phyloP scores from a whole-genome alignment of 1,140 invertebrate species.

The Drosophila gunungcola region DNA sequence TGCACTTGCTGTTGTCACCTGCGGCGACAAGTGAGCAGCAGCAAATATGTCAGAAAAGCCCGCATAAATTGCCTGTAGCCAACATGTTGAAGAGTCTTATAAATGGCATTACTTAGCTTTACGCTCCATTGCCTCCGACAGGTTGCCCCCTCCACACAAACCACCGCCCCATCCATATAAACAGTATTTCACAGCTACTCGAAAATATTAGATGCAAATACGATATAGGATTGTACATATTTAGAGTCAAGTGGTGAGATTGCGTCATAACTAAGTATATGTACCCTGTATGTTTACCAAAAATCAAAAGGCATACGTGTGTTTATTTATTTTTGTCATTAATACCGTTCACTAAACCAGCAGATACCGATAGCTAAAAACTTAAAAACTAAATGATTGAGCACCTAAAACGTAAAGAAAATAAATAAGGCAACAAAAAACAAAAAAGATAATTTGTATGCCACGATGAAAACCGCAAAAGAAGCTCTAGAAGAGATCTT shows the following conservation, averaged over 20 bases:
- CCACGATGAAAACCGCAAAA: slow-evolving; percentile 8
- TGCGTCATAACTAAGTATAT: slow-evolving; percentile 32
- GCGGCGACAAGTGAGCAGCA: slow-evolving; percentile 20
- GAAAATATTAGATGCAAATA: slow-evolving; percentile 53
- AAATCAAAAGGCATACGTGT: slow-evolving; percentile 27
- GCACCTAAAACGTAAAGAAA: slow-evolving; percentile 29
- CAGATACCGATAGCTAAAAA: slow-evolving; percentile 12
- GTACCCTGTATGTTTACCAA: slow-evolving; percentile 24
- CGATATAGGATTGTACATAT: slow-evolving; percentile 38
- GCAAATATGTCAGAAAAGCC: slow-evolving; percentile 11
- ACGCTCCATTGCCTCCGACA: slow-evolving; percentile 38
- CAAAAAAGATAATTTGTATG: slow-evolving; percentile 26
- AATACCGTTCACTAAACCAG: slow-evolving; percentile 23
- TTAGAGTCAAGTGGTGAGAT: slow-evolving; percentile 30
- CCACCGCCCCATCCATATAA: not conserved
- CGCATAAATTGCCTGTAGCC: slow-evolving; percentile 32
- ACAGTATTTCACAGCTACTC: slow-evolving; percentile 41
- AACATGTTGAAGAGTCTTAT: slow-evolving; percentile 42
- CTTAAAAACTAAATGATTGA: slow-evolving; percentile 32
- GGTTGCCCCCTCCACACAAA: not conserved
- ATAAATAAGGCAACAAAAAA: slow-evolving; percentile 22
- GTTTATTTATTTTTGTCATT: slow-evolving; percentile 47
- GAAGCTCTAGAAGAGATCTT: slow-evolving; percentile 27
- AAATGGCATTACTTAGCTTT: slow-evolving; percentile 42
- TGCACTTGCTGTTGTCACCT: slow-evolving; percentile 45